These are phyloP conservation scores for Bovichtus variegatus DNA, from an alignment of 2,797 vertebrate genomes.

Conservation along the genomic window DNA sequence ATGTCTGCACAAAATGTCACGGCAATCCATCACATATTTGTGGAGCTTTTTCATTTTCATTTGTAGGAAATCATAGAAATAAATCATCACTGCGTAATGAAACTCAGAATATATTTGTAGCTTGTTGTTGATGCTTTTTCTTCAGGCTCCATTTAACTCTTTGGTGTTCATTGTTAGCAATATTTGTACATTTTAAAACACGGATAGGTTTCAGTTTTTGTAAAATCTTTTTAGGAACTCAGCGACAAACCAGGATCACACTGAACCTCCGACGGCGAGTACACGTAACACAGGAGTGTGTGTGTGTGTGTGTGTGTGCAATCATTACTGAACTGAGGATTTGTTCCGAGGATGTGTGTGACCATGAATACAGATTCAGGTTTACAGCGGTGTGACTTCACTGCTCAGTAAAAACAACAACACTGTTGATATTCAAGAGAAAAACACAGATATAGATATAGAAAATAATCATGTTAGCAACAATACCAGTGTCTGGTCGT, in stretches of 20 bases:
- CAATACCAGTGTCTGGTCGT: too few species aligned
- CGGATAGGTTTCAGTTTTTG: neutral
- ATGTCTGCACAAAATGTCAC: neutral
- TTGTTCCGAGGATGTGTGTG: constrained; percentile 7
- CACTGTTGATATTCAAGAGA: neutral
- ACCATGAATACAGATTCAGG: constrained; percentile 51
- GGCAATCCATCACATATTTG: neutral
- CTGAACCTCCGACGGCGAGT: constrained; percentile 17
- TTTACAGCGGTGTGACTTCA: constrained; percentile 25
- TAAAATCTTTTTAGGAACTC: constrained; percentile 41
- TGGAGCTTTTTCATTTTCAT: too few species aligned
- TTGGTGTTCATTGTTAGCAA: neutral
- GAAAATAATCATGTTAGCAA: too few species aligned
- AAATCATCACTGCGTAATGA: too few species aligned
- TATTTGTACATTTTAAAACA: neutral
- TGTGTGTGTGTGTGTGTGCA: constrained; percentile 1
- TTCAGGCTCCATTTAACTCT: neutral
- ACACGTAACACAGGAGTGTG: neutral
- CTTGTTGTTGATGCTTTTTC: too few species aligned
- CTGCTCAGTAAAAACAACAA: neutral
- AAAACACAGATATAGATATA: neutral
- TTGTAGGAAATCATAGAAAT: too few species aligned
- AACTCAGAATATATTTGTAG: too few species aligned
- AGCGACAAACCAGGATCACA: constrained; percentile 21
- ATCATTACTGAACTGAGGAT: constrained; percentile 24